Evolutionary conservation across 2,113 vertebrate genomes (phyloP).

Genomic region (Rhabdornis inornatus): DNA sequence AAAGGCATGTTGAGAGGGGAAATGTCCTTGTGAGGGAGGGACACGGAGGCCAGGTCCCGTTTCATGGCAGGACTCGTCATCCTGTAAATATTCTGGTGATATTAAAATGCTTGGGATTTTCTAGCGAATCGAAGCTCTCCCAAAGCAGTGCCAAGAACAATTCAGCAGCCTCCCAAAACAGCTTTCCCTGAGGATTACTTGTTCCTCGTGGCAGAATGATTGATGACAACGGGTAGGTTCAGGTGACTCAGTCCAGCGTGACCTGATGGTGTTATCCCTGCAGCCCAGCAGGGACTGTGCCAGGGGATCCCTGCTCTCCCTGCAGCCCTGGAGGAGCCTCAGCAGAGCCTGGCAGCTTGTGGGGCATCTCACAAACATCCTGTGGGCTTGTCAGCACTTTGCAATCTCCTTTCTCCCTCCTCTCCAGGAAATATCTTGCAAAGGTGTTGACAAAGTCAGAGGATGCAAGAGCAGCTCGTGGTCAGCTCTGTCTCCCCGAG

Average conservation of each 20-base stretch:
- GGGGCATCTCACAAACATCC: neutral
- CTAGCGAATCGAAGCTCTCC: neutral
- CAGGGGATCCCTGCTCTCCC: neutral
- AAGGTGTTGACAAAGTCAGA: neutral
- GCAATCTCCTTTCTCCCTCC: neutral
- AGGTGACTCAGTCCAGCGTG: neutral
- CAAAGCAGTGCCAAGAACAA: constrained; percentile 30
- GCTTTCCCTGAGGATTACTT: constrained; percentile 37
- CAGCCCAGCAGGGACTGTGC: neutral
- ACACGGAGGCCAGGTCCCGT: neutral
- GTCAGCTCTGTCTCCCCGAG: neutral
- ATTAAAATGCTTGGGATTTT: constrained; percentile 44
- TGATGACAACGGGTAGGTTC: neutral
- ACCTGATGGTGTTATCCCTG: rapidly evolving
- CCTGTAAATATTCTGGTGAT: neutral
- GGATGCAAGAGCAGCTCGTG: neutral
- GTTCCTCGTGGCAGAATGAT: neutral
- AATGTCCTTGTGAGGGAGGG: neutral
- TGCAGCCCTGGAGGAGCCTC: neutral
- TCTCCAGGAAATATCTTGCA: neutral
- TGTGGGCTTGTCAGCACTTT: neutral
- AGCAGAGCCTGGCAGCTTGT: neutral
- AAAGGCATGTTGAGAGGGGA: too few relatives aligned
- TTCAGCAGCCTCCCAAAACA: constrained; percentile 44
- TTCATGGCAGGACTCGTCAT: rapidly evolving